Percentiles rank a stretch among this genome's conserved stretches.
Conservation (phyloP, 2,888 invertebrate genomes). For the Nebria brevicollis region DNA sequence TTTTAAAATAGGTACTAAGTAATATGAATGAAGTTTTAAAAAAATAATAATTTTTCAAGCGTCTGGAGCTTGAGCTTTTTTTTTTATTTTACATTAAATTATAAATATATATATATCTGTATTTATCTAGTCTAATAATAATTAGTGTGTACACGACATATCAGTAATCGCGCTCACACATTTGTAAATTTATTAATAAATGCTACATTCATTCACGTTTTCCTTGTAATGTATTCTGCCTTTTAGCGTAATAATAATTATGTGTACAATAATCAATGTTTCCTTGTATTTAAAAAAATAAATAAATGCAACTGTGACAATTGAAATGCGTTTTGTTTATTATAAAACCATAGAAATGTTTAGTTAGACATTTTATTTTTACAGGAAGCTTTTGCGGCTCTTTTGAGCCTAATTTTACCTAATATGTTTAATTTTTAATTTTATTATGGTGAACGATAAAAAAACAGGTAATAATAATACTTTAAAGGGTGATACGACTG, state of each 20-base stretch:
- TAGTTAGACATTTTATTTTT: slow-evolving; percentile 5
- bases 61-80: slow-evolving; percentile 11
- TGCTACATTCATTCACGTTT: slow-evolving; percentile 35
- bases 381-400: background rate
- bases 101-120: slow-evolving; percentile 4
- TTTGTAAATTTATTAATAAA: slow-evolving; percentile 45
- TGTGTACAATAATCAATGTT: slow-evolving; percentile 43
- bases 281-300: slow-evolving; percentile 45
- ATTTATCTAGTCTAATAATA: slow-evolving; percentile 44
- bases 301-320: slow-evolving; percentile 24
- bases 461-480: slow-evolving; percentile 6
- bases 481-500: background rate
- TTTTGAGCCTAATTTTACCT: slow-evolving; percentile 2
- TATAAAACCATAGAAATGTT: slow-evolving; percentile 6
- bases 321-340: slow-evolving; percentile 1
- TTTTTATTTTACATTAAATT: slow-evolving; percentile 38
- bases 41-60: background rate
- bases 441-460: slow-evolving; percentile 4
- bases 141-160: slow-evolving; percentile 43
- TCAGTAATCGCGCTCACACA: slow-evolving; percentile 45
- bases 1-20: background rate
- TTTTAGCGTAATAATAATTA: slow-evolving; percentile 20
- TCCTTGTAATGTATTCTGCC: background rate
- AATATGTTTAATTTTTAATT: slow-evolving; percentile 5
- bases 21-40: slow-evolving; percentile 6